phyloP scores from a whole-genome alignment of 2,113 vertebrate genomes.

The Sinosuthora webbiana region DNA sequence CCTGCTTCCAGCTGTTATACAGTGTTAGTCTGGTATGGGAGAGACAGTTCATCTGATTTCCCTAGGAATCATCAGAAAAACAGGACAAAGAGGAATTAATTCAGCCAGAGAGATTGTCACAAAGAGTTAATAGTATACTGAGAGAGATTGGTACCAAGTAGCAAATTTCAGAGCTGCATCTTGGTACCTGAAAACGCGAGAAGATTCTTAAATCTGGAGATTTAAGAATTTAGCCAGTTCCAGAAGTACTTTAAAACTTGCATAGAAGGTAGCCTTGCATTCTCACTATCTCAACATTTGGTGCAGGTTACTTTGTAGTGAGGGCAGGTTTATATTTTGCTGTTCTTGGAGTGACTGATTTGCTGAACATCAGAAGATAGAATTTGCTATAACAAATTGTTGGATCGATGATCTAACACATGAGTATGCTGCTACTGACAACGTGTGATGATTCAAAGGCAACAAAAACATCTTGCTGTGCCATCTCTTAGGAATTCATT shows the following conservation, averaged over 20 bases:
- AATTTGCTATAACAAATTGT: slow-evolving; percentile 13
- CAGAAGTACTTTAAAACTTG: background rate
- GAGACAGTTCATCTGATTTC: background rate
- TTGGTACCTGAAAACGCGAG: background rate
- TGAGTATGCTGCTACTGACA: background rate
- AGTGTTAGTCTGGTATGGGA: background rate
- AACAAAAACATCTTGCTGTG: slow-evolving; percentile 3
- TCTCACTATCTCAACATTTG: background rate
- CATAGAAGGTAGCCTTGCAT: background rate
- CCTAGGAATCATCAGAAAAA: background rate
- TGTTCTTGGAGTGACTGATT: slow-evolving; percentile 10
- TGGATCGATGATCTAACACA: background rate
- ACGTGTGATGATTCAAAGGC: slow-evolving; percentile 39
- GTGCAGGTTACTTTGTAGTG: background rate
- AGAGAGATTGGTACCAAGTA: background rate
- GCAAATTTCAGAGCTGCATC: background rate
- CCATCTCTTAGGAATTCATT: slow-evolving; percentile 28
- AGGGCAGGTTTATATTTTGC: slow-evolving; percentile 27
- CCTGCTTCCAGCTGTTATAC: background rate
- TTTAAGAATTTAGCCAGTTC: background rate
- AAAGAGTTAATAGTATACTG: background rate
- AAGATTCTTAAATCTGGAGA: background rate
- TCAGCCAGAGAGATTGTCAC: background rate
- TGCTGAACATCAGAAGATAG: background rate
- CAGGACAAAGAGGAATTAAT: background rate